Evolutionary conservation across 2,113 vertebrate species (phyloP).

Genomic region (Ceratotherium simum): DNA sequence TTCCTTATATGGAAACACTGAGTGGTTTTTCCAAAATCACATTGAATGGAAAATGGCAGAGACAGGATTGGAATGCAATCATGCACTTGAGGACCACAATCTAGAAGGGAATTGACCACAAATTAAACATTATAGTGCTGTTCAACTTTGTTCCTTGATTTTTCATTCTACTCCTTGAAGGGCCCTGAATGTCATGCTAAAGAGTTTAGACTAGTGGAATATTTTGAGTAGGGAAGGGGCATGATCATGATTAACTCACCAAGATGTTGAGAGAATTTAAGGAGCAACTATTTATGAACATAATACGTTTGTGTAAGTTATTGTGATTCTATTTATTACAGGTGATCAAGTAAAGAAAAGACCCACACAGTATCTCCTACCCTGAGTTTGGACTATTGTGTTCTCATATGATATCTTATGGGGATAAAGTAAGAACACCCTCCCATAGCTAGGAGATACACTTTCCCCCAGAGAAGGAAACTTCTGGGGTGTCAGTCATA

Average conservation of each 20-base stretch:
- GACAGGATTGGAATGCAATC: background rate
- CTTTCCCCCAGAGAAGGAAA: background rate
- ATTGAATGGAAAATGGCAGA: background rate
- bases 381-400: background rate
- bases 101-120: background rate
- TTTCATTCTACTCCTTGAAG: background rate
- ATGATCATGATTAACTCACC: background rate
- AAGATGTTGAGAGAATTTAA: constrained; percentile 37
- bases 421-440: background rate
- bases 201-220: background rate
- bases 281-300: background rate
- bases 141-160: constrained; percentile 21
- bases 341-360: background rate
- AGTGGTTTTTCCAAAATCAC: background rate
- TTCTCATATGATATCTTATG: background rate
- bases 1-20: constrained; percentile 5
- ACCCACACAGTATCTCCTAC: background rate
- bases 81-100: background rate
- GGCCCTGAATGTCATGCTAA: background rate
- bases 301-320: background rate
- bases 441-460: background rate
- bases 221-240: background rate
- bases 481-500: background rate
- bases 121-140: background rate
- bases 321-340: background rate